phyloP scores from a whole-genome alignment of 2,113 vertebrate species.

The Nesoenas mayeri region DNA sequence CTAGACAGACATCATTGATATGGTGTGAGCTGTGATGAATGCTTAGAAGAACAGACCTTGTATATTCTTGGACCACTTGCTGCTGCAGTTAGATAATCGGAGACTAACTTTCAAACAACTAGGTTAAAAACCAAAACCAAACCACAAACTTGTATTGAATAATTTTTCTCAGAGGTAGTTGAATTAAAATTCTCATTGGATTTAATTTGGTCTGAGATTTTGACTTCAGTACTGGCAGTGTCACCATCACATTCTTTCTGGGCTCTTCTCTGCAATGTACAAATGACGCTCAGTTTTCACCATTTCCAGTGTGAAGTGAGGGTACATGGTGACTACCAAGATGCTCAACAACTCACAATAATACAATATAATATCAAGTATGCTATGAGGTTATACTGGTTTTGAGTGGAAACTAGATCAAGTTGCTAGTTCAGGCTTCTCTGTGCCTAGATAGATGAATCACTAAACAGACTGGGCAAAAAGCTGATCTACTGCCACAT shows the following conservation, averaged over 20 bases:
- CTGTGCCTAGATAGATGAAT: not conserved
- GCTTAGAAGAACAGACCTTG: not conserved
- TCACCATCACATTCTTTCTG: not conserved
- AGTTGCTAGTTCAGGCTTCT: not conserved
- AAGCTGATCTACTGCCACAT: not conserved
- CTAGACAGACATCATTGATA: not conserved
- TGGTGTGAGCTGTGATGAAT: not conserved
- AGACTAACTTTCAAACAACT: not conserved
- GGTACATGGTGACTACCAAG: not conserved
- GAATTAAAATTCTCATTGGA: not conserved
- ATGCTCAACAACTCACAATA: not conserved
- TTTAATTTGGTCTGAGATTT: not conserved
- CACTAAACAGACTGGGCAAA: not conserved
- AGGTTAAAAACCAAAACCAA: not conserved
- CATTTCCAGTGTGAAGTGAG: not conserved
- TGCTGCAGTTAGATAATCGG: not conserved
- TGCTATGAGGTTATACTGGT: not conserved
- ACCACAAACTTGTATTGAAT: not conserved
- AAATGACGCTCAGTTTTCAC: not conserved
- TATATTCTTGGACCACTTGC: not conserved
- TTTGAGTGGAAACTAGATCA: not conserved
- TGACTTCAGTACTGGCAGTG: not conserved
- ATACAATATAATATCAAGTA: not conserved
- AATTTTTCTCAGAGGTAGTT: not conserved
- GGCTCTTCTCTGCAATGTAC: not conserved